A percentile compares a stretch with the other conserved stretches of the same genome.
These are phyloP conservation scores for Zaprionus lineosus DNA, from an alignment of 2,888 invertebrate species.

Conservation along the genomic window DNA sequence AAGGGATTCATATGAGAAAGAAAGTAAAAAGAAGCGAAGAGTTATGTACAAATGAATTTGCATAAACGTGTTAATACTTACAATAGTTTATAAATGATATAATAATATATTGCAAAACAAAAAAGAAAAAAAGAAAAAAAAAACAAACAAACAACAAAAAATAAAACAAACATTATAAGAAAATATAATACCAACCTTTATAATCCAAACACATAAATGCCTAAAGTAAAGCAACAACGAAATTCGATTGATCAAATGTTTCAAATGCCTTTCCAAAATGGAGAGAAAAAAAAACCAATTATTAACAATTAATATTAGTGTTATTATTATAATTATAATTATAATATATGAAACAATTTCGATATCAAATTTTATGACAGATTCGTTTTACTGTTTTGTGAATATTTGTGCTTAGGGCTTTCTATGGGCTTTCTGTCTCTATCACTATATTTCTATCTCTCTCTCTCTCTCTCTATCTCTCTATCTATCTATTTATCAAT, in stretches of 20 bases:
- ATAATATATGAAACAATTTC: conserved; percentile 48
- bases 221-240: no score
- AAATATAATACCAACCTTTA: no score
- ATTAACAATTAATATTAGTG: no score
- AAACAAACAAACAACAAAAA: conserved; percentile 20
- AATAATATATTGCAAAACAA: conserved; percentile 22
- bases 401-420: conserved; percentile 33
- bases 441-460: no score
- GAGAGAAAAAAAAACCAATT: conserved; percentile 12
- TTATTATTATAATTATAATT: no score
- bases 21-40: conserved; percentile 81
- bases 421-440: no score
- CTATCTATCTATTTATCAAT: no score
- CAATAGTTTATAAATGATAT: conserved; percentile 60
- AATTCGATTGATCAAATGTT: conserved; percentile 59
- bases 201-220: no score
- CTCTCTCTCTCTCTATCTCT: no score
- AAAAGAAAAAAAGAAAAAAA: conserved; percentile 3
- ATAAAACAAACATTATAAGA: conserved; percentile 11
- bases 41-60: conserved; percentile 73
- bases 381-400: conserved; percentile 56
- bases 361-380: conserved; percentile 20
- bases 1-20: conserved; percentile 81
- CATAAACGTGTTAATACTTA: conserved; percentile 49
- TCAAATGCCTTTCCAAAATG: conserved; percentile 54